Evolutionary conservation across 2,888 invertebrate genomes (phyloP).

Genomic region (Octonoba sinensis): DNA sequence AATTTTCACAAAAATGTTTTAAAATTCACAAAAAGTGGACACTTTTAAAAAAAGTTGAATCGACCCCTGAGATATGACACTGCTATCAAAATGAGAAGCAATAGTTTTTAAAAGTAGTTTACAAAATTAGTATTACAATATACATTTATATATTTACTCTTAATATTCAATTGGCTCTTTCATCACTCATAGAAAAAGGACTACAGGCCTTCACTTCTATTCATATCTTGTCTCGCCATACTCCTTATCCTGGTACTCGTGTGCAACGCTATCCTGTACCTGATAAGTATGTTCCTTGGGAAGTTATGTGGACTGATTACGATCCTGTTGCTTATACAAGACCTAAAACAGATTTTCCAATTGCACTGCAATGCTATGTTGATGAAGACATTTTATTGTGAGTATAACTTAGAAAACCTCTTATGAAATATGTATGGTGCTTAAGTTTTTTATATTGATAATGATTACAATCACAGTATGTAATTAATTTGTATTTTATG

Average conservation of each 20-base stretch:
- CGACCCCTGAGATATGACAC: no score
- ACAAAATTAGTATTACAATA: no score
- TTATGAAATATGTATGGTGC: no score
- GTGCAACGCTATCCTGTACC: conserved; percentile 71
- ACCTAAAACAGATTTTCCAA: conserved; percentile 68
- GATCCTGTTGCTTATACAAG: conserved; percentile 70
- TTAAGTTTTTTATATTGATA: no score
- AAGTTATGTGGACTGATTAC: conserved; percentile 70
- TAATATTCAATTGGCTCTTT: not conserved
- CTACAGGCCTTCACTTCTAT: conserved; percentile 59
- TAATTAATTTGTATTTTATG: no score
- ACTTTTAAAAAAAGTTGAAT: no score
- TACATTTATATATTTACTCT: no score
- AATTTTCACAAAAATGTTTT: no score
- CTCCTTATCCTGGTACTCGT: conserved; percentile 71
- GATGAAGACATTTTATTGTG: conserved; percentile 69
- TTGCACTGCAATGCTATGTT: conserved; percentile 67
- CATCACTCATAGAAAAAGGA: conserved; percentile 29
- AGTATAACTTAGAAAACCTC: not conserved
- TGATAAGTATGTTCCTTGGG: conserved; percentile 72
- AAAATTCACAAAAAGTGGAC: no score
- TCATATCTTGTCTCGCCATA: conserved; percentile 70
- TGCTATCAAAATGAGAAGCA: no score
- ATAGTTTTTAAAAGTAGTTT: no score
- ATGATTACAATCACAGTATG: no score